Conservation (phyloP, 1,140 invertebrate genomes). For the Druon quercuslanigerum region DNA sequence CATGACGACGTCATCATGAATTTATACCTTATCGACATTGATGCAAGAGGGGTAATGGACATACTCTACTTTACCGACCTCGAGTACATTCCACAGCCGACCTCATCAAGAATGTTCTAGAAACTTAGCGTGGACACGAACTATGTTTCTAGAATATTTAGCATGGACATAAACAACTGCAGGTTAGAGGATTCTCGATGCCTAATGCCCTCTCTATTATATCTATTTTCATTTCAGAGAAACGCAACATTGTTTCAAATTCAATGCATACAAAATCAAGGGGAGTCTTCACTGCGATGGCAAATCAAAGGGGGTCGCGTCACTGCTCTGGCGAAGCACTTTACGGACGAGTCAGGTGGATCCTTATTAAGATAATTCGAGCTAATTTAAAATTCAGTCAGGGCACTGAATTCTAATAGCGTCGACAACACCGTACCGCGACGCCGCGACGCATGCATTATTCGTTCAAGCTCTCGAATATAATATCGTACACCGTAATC, state of each 20-base stretch:
- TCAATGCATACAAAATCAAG: conserved; percentile 58
- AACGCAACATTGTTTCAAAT: conserved; percentile 56
- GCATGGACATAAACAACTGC: too few relatives aligned
- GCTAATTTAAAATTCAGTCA: conserved; percentile 57
- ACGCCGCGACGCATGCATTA: too few relatives aligned
- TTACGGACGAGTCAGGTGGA: conserved; percentile 31
- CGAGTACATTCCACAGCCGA: too few relatives aligned
- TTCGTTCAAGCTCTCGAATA: neutral
- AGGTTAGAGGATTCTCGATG: too few relatives aligned
- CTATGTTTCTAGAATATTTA: too few relatives aligned
- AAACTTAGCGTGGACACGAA: too few relatives aligned
- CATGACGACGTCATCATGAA: too few relatives aligned
- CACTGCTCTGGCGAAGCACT: too few relatives aligned
- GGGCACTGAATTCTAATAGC: conserved; percentile 56
- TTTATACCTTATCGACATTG: too few relatives aligned
- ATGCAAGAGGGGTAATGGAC: too few relatives aligned
- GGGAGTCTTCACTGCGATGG: neutral
- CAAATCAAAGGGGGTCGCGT: conserved; percentile 39
- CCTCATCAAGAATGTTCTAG: too few relatives aligned
- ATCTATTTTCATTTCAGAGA: conserved; percentile 50
- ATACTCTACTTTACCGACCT: too few relatives aligned
- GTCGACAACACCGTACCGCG: neutral
- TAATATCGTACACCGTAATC: conserved; percentile 11
- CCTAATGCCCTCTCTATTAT: neutral
- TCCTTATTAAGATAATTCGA: conserved; percentile 59